phyloP scores from a whole-genome alignment of 2,113 vertebrate genomes.

The Lepus timidus region DNA sequence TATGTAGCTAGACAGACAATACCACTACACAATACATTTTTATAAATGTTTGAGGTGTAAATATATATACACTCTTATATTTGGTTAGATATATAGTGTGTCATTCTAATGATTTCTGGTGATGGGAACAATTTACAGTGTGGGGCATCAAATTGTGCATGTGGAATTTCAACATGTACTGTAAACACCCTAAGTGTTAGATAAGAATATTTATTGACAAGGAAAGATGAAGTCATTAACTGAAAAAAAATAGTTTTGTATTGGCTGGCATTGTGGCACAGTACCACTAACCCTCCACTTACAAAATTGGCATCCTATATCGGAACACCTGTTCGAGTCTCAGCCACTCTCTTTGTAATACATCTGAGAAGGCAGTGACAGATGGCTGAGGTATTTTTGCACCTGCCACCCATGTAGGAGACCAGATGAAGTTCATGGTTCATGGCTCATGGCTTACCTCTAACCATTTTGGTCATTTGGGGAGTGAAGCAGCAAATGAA shows the following conservation, averaged over 20 bases:
- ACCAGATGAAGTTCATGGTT: too few species aligned
- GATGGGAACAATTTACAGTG: background rate
- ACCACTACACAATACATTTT: background rate
- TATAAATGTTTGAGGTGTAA: background rate
- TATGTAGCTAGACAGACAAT: background rate
- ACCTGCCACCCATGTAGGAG: too few species aligned
- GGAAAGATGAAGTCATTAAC: background rate
- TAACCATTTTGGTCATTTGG: too few species aligned
- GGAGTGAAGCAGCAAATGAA: too few species aligned
- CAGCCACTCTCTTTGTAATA: too few species aligned
- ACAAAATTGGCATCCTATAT: too few species aligned
- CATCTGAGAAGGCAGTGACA: too few species aligned
- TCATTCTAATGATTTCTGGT: slow-evolving; percentile 23
- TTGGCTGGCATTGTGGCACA: too few species aligned
- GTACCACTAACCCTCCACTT: background rate
- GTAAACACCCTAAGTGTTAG: background rate
- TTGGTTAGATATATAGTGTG: background rate
- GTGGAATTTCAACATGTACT: background rate
- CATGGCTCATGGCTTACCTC: too few species aligned
- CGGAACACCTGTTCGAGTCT: too few species aligned
- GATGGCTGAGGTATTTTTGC: too few species aligned
- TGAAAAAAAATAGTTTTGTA: background rate
- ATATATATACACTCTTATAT: background rate
- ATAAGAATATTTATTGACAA: background rate
- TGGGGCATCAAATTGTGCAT: background rate